Evolutionary conservation across 2,113 vertebrate genomes (phyloP).

Genomic region (Onychostruthus taczanowskii): DNA sequence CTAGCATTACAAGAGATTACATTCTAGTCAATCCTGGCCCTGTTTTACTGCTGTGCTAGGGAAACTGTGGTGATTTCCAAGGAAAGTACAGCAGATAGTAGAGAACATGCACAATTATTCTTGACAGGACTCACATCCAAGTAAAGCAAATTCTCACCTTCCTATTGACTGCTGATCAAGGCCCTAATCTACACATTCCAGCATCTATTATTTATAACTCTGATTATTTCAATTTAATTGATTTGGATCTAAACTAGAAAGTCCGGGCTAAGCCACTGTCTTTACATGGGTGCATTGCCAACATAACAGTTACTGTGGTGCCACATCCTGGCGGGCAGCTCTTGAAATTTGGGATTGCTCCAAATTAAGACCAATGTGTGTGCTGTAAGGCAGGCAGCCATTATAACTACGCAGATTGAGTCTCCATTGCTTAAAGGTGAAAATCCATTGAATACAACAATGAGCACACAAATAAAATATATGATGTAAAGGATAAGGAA

Average conservation of each 20-base stretch:
- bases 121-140: background rate
- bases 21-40: background rate
- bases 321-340: background rate
- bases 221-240: background rate
- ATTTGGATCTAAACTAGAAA: background rate
- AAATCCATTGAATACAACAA: background rate
- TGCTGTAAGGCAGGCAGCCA: background rate
- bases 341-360: background rate
- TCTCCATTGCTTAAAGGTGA: background rate
- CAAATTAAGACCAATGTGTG: background rate
- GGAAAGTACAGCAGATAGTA: background rate
- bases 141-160: background rate
- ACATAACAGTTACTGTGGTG: fast-evolving
- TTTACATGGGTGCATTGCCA: background rate
- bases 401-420: background rate
- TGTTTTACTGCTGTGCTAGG: background rate
- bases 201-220: background rate
- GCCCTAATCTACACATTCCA: background rate
- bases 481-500: background rate
- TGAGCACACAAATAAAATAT: background rate
- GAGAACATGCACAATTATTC: background rate
- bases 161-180: background rate
- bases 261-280: fast-evolving
- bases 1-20: background rate
- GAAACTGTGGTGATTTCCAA: background rate